phyloP scores from a whole-genome alignment of 1,140 invertebrate species.

The Pogonus chalceus region DNA sequence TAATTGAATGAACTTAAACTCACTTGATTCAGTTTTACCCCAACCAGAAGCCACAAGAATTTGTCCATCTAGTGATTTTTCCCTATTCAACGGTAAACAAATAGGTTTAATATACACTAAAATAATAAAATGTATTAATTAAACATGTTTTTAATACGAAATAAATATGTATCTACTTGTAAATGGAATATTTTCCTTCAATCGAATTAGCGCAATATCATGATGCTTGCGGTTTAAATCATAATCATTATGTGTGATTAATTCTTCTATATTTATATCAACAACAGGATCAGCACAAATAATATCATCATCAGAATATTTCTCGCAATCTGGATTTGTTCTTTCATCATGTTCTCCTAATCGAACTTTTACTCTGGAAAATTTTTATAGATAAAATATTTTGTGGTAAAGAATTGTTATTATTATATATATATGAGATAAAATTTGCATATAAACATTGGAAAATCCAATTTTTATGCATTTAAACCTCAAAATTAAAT shows the following conservation, averaged over 20 bases:
- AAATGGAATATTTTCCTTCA: slow-evolving; percentile 19
- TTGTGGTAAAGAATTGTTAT: no score
- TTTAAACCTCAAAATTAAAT: no score
- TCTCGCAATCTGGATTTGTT: slow-evolving; percentile 45
- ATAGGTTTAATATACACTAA: background rate
- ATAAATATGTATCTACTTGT: no score
- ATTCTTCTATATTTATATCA: slow-evolving; percentile 25
- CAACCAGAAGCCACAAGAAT: slow-evolving; percentile 27
- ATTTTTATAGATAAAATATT: no score
- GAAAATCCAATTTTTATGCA: no score
- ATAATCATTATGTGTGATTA: slow-evolving; percentile 24
- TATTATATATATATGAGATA: no score
- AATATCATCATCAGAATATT: background rate
- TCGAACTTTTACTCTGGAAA: no score
- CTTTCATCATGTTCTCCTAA: slow-evolving; percentile 50
- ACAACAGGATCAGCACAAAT: slow-evolving; percentile 25
- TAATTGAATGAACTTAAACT: no score
- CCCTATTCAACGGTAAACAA: background rate
- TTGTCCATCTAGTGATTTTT: slow-evolving; percentile 8
- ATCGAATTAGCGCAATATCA: slow-evolving; percentile 29
- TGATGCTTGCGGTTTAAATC: slow-evolving; percentile 19
- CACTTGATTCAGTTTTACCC: slow-evolving; percentile 27
- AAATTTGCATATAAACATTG: no score
- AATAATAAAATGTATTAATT: background rate
- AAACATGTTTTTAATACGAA: background rate